Evolutionary conservation across 2,113 vertebrate genomes (phyloP).

Genomic region (Nansenia antarctica): DNA sequence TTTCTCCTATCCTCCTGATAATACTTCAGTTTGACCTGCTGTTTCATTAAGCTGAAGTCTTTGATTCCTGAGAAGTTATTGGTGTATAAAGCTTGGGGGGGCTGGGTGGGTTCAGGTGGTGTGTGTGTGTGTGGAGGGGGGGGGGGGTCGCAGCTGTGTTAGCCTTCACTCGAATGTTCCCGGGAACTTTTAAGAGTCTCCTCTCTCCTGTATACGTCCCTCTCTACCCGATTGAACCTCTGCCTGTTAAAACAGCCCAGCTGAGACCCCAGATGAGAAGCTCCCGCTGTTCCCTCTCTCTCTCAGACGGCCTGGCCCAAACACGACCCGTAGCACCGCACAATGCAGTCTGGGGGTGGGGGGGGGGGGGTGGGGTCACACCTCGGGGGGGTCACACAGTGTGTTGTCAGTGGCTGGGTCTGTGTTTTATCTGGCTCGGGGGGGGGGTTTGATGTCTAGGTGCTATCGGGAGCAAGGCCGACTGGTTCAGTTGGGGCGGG

Average conservation of each 20-base stretch:
- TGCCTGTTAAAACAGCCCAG: no score
- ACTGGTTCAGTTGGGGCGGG: no score
- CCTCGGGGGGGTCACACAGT: no score
- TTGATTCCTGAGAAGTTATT: conserved; percentile 58
- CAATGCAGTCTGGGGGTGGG: no score
- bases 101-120: conserved; percentile 40
- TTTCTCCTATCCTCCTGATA: conserved; percentile 37
- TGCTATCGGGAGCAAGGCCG: no score
- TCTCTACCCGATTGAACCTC: conserved; percentile 16
- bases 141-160: no score
- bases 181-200: conserved; percentile 45
- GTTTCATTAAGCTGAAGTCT: conserved; percentile 60
- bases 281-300: not conserved
- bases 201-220: conserved; percentile 30
- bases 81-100: conserved; percentile 52
- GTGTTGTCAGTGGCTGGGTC: not conserved
- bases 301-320: no score
- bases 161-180: no score
- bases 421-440: not conserved
- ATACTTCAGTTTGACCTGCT: conserved; percentile 47
- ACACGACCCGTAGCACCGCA: no score
- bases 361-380: no score
- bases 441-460: no score
- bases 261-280: no score
- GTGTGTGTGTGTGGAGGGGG: not conserved